Base-by-base conservation (phyloP, 2,888 invertebrate genomes). In the Parnassius smintheus region DNA sequence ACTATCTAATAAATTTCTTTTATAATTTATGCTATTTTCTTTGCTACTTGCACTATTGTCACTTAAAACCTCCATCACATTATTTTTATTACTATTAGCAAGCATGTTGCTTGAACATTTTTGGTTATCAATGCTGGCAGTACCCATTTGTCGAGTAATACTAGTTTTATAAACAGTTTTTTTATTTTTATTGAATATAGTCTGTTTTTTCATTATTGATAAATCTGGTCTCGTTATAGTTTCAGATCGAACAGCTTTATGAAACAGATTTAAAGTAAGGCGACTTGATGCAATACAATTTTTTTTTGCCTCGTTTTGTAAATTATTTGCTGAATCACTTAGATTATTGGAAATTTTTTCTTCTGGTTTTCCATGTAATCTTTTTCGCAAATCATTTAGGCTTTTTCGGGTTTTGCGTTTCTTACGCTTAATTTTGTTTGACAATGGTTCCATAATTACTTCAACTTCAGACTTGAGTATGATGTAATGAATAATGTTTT, bases 351-450 rank as follows among this genome's bases (percentile, higher is more conserved):
- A 58, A 44, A 41, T 56, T 55, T 62, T 61, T 54, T n/a, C 59
- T 56, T n/a, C 59, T 56, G 79, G 80, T 2, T 62, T 25, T 8
- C 13, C 25, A 2, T 49, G 49, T 3, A 64, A 35, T 65, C 80
- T 78, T 71, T 82, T 88, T 69, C 85, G 80, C 54, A 89, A 72
- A 77, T 89, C 85, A 66, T 90, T 78, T 7, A 88, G 74, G 66
- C 77, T 82, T 72, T 80, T 88, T 35, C 88, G 80, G 35, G 86
- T 87, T 80, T 77, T 85, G 52, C 81, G 73, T 76, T 84, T 88
- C 68, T 88, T 88, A 50, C 80, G 78, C 72, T 81, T 86, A 53
- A 56, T 44, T 56, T 13, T 49, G 13, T 56, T 56, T 56, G n/a
- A 11, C 13, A 44, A 45, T 4, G 7, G 44, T 4, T 56, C 55